Evolutionary conservation across 1,140 invertebrate genomes (phyloP), one percentile per base, ranked within the genome.

Genomic region (Drosophila setifemur): DNA sequence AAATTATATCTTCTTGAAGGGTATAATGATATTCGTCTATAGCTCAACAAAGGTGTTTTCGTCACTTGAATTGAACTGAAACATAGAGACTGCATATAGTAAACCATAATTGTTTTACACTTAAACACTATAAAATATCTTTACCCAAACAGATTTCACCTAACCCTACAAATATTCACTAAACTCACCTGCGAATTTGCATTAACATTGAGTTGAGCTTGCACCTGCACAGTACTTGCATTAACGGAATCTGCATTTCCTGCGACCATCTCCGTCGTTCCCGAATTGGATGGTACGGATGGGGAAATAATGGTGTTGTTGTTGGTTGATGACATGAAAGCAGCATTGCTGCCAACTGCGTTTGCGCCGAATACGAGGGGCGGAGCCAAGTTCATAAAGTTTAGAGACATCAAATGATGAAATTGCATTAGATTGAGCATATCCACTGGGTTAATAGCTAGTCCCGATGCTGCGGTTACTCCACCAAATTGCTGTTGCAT

Each of bases 381-480:
- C 2, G 90, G 90, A 2, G 90, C 89, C 31, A 90, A 52, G 58
- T 90, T 90, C 90, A 90, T 90, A 43, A 90, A 90, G 55, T 90
- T 90, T 1, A 90, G 52, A 2, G 90, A 90, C 77, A 90, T 89
- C 28, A 90, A 67, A 40, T 97, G 96, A 73, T 96, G 95, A 21
- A 97, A 91, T 89, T 98, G 96, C 93, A 98, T 95, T 5, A 96
- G 95, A 83, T 96, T 97, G 1, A 97, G 90, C 25, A 90, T 90
- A n/a, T 90, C 90, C 4, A 90, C 72, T 2, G 90, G 89, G 53
- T 89, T 90, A 1, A 90, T 64, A 4, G 76, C 69, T 25, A 89
- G 55, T 3, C 78, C 69, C 3, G 79, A 63, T 16, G 73, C 39
- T 1, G 58, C 67, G 4, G 83, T 57, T 9, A 67, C 71, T 1